These are phyloP conservation scores for Drosophila asahinai DNA, from an alignment of 1,140 invertebrate species.

Conservation along the genomic window DNA sequence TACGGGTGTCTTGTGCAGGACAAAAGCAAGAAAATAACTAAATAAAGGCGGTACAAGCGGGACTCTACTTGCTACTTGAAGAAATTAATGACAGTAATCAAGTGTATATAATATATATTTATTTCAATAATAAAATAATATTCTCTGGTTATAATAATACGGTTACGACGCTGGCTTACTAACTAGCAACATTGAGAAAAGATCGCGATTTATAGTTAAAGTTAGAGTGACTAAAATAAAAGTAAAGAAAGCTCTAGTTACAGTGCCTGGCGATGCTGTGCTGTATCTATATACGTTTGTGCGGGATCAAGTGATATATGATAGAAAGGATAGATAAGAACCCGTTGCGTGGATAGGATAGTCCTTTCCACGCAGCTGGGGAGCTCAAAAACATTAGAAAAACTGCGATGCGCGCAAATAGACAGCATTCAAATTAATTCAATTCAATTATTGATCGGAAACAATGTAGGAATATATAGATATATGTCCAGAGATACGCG, in stretches of 20 bases:
- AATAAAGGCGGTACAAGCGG: not conserved
- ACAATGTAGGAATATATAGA: not conserved
- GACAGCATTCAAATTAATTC: slow-evolving; percentile 76
- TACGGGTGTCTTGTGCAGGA: too few relatives aligned
- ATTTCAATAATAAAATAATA: slow-evolving; percentile 52
- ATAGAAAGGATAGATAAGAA: slow-evolving; percentile 18
- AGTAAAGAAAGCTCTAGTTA: slow-evolving; percentile 12
- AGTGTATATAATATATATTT: slow-evolving; percentile 26
- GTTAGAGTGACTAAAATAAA: not conserved
- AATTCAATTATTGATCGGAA: slow-evolving; percentile 28
- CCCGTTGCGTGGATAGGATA: slow-evolving; percentile 47
- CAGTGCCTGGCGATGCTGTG: slow-evolving; percentile 52
- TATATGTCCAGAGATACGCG: slow-evolving; percentile 1
- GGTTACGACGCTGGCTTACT: slow-evolving; percentile 30
- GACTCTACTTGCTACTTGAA: not conserved
- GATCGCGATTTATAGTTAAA: slow-evolving; percentile 21
- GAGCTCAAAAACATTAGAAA: slow-evolving; percentile 64
- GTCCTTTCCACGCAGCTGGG: slow-evolving; percentile 34
- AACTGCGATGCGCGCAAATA: slow-evolving; percentile 74
- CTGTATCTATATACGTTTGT: slow-evolving; percentile 21
- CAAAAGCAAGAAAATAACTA: not conserved
- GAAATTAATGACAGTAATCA: not conserved
- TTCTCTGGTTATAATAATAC: slow-evolving; percentile 46
- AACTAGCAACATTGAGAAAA: slow-evolving; percentile 31
- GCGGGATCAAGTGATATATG: slow-evolving; percentile 27